phyloP scores from a whole-genome alignment of 2,888 invertebrate species.

The Tenthredo notha region DNA sequence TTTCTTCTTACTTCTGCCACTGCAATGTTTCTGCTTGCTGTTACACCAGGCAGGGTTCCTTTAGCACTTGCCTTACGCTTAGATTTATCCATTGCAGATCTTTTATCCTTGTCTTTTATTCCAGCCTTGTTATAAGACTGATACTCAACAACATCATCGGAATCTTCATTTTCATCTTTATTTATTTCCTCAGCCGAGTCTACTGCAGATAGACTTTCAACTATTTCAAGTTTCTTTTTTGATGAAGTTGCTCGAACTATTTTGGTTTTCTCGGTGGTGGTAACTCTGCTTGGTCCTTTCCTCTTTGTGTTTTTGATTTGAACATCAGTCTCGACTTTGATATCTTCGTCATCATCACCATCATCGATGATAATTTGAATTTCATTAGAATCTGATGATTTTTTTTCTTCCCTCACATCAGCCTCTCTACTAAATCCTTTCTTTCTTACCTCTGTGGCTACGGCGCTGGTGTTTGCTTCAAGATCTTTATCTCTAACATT shows the following conservation, averaged over 20 bases:
- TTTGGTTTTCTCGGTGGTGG: neutral
- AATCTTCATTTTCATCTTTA: neutral
- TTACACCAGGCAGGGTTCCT: neutral
- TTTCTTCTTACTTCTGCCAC: neutral
- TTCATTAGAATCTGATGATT: neutral
- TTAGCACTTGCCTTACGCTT: neutral
- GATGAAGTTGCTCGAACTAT: neutral
- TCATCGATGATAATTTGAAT: constrained; percentile 7
- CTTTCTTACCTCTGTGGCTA: neutral
- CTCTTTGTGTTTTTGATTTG: constrained; percentile 36
- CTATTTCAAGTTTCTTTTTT: neutral
- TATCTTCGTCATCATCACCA: constrained; percentile 39
- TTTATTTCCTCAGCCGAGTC: neutral
- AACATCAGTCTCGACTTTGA: neutral
- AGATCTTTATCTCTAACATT: neutral
- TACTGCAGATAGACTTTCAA: neutral
- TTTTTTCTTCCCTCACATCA: neutral
- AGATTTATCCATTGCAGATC: constrained; percentile 7
- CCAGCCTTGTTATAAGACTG: neutral
- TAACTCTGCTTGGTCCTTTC: neutral
- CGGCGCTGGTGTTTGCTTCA: neutral
- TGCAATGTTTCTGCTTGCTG: neutral
- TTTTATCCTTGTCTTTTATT: neutral
- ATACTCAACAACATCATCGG: neutral
- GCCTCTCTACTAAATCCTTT: neutral